Evolutionary conservation across 2,113 vertebrate genomes (phyloP).

Genomic region (Rostratula benghalensis): DNA sequence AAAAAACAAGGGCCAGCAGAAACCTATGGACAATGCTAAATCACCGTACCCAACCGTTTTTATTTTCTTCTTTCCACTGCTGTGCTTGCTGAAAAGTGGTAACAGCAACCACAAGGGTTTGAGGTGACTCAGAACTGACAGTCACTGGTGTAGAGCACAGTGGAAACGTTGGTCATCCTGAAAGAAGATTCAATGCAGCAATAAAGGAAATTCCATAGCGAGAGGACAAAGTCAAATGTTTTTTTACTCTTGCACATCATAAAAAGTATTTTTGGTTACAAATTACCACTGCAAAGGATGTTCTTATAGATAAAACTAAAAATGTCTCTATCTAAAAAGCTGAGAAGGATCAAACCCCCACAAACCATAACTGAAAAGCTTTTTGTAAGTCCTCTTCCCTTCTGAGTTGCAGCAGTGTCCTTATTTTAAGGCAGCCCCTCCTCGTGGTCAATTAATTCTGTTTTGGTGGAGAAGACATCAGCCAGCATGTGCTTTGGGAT

Average conservation of each 20-base stretch:
- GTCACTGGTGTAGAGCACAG: neutral
- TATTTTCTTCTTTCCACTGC: neutral
- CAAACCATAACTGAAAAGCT: neutral
- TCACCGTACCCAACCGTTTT: neutral
- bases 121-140: neutral
- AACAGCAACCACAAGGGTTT: neutral
- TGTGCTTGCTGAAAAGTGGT: neutral
- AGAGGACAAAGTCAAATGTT: neutral
- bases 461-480: constrained; percentile 89
- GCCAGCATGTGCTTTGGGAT: constrained; percentile 97
- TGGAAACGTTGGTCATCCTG: neutral
- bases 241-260: constrained; percentile 12
- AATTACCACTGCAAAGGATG: constrained; percentile 34
- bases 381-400: constrained; percentile 32
- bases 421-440: constrained; percentile 83
- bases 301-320: constrained; percentile 50
- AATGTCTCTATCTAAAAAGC: constrained; percentile 48
- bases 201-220: neutral
- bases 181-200: neutral
- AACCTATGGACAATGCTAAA: neutral
- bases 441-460: constrained; percentile 86
- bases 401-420: neutral
- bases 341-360: constrained; percentile 20
- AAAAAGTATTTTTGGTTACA: constrained; percentile 35
- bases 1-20: neutral